Conservation (phyloP, 2,113 vertebrate species). For the Scytalopus superciliaris region DNA sequence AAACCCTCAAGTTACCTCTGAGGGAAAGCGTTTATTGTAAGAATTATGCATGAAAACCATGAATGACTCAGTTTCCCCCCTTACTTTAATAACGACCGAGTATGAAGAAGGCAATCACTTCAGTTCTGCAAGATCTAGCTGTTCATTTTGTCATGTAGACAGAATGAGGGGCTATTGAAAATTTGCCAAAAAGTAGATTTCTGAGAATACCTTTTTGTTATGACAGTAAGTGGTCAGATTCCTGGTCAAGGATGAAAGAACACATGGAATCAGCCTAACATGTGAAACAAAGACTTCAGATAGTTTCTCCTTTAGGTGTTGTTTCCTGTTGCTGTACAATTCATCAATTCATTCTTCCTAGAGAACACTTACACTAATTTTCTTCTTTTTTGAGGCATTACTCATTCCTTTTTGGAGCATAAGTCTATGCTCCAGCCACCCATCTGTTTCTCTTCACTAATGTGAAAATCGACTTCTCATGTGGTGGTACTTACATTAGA, state of each 20-base stretch:
- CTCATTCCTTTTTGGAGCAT: not conserved
- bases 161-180: not conserved
- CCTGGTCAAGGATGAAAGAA: not conserved
- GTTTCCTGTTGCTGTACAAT: not conserved
- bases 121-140: not conserved
- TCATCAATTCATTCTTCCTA: not conserved
- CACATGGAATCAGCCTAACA: not conserved
- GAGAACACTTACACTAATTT: not conserved
- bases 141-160: not conserved
- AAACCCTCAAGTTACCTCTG: not conserved
- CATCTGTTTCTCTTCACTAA: not conserved
- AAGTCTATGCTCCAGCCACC: not conserved
- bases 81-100: not conserved
- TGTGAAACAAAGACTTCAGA: not conserved
- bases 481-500: not conserved
- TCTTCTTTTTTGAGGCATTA: not conserved
- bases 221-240: not conserved
- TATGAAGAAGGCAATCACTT: not conserved
- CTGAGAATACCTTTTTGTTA: not conserved
- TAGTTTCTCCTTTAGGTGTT: not conserved
- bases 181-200: not conserved
- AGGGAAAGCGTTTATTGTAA: not conserved
- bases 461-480: not conserved
- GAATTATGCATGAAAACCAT: accelerated
- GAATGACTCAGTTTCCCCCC: not conserved